Conservation (phyloP, 2,797 vertebrate genomes). For the Gymnopithys bicolor region DNA sequence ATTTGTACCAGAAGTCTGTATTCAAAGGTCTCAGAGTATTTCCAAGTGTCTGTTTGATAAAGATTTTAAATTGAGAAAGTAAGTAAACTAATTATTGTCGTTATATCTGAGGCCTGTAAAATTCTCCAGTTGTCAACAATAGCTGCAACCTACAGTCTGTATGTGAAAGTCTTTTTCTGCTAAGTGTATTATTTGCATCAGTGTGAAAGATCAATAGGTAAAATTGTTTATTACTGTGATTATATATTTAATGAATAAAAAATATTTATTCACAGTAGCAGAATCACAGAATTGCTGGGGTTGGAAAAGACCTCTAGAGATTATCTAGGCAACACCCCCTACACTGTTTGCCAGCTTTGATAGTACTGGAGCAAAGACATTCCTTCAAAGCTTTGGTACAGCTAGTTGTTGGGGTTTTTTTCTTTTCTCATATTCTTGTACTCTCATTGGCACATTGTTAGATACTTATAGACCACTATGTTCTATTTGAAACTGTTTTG, state of each 20-base stretch:
- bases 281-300: not conserved
- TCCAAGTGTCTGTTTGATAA: not conserved
- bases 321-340: not conserved
- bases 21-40: not conserved
- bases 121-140: not conserved
- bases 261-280: not conserved
- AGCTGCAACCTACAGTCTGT: not conserved
- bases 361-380: not conserved
- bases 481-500: not conserved
- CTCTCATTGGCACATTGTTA: not conserved
- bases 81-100: not conserved
- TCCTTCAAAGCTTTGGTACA: not conserved
- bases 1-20: not conserved
- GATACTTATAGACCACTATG: rapidly evolving
- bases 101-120: not conserved
- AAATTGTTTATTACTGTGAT: not conserved
- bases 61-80: not conserved
- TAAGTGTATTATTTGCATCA: not conserved
- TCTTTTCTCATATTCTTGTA: not conserved
- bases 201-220: not conserved
- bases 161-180: not conserved
- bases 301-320: not conserved
- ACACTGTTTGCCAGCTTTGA: not conserved
- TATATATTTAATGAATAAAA: not conserved
- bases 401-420: not conserved